Conservation (phyloP, 2,888 invertebrate genomes). For the Pachycephus smyrnensis region DNA sequence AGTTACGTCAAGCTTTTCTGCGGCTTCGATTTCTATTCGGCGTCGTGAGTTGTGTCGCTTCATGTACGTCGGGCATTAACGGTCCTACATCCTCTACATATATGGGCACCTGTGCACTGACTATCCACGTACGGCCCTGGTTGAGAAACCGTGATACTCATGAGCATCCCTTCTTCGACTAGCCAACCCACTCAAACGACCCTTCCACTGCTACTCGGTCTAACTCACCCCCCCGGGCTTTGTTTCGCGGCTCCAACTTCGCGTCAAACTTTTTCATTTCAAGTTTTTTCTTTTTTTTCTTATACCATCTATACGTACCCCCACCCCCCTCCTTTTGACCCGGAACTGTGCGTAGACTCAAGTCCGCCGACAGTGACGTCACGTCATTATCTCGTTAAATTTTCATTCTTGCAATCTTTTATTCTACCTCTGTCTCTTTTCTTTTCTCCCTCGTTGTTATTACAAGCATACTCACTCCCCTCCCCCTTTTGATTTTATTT, state of each 20-base stretch:
- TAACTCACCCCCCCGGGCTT: neutral
- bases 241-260: slow-evolving; percentile 14
- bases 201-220: neutral
- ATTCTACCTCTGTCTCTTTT: neutral
- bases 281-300: slow-evolving; percentile 16
- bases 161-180: neutral
- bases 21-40: slow-evolving; percentile 25
- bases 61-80: neutral
- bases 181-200: neutral
- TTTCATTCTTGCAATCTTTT: neutral
- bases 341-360: neutral
- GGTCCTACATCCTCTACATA: neutral
- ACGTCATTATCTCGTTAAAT: neutral
- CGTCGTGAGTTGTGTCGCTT: neutral
- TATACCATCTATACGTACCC: neutral
- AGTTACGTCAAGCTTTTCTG: slow-evolving; percentile 26
- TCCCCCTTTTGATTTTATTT: neutral
- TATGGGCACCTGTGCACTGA: neutral
- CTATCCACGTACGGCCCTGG: neutral
- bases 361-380: neutral
- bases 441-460: neutral
- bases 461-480: neutral
- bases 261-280: slow-evolving; percentile 34
- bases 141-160: neutral
- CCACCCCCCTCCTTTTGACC: no score